Percentiles rank a stretch among this genome's conserved stretches.
These are phyloP conservation scores for Branchinecta sandiegonensis DNA, from an alignment of 2,888 invertebrate species.

Conservation along the genomic window DNA sequence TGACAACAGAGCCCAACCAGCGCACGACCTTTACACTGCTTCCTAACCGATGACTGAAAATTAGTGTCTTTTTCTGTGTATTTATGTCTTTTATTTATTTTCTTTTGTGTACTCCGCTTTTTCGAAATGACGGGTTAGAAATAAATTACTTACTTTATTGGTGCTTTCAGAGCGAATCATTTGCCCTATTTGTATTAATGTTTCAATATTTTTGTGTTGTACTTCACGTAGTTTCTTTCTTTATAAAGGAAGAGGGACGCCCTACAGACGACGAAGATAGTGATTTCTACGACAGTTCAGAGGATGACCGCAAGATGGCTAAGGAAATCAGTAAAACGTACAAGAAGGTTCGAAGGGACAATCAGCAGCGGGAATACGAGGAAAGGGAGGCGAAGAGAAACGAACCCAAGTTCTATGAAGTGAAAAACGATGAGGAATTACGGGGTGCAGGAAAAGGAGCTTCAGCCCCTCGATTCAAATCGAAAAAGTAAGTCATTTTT, in stretches of 20 bases:
- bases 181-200: too few species aligned
- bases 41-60: too few species aligned
- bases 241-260: conserved; percentile 36
- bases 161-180: too few species aligned
- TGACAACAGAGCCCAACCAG: too few species aligned
- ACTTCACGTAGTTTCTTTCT: too few species aligned
- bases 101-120: too few species aligned
- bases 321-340: conserved; percentile 65
- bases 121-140: too few species aligned
- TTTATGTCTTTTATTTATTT: too few species aligned
- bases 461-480: conserved; percentile 17
- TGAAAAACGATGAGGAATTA: conserved; percentile 47
- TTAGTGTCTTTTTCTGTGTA: too few species aligned
- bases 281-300: conserved; percentile 43
- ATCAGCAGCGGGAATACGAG: conserved; percentile 20
- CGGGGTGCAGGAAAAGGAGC: conserved; percentile 34
- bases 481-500: conserved; percentile 23
- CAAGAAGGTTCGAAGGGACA: conserved; percentile 43
- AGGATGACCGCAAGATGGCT: conserved; percentile 64
- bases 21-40: too few species aligned
- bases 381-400: conserved; percentile 19
- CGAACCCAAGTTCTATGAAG: conserved; percentile 44
- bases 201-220: too few species aligned
- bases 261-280: conserved; percentile 31
- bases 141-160: too few species aligned